Base-by-base conservation (phyloP, 2,888 invertebrate genomes). In the Geotrupes spiniger region DNA sequence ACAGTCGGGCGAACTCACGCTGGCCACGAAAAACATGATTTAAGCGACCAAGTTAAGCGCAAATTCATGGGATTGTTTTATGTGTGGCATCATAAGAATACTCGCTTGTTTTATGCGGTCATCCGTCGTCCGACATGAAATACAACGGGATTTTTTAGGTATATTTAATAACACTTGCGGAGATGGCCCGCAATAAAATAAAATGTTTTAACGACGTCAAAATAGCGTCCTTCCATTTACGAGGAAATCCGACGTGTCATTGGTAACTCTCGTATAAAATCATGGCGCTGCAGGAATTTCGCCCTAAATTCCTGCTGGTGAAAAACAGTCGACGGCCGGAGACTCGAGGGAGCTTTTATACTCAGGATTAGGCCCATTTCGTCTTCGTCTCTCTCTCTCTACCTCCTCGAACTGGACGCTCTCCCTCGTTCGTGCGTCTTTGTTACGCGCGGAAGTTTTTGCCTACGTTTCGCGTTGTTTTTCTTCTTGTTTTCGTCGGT, bases 181-280 rank as follows among this genome's bases (percentile, higher is more conserved):
- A 40, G 51, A 51, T 41, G 46, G 46, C 21, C 46, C 39, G 39
- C 54, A 57, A 62, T 60, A 61, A 61, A 63, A 55, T 52, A 60
- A 63, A 62, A 61, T 63, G 54, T 62, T 63, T 63, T 63, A 63
- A 65, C 60, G 62, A 61, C 57, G 59, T 57, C 56, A 57, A 62
- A 63, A 63, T 63, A 61, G 63, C 63, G 62, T 61, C 59, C 61
- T 52, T 48, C 52, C 59, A 57, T 64, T 63, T 63, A 63, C 61
- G 60, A 55, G 52, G 37, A 52, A 52, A 57, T 54, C 56, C 59
- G 49, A 52, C 54, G 48, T 63, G 62, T 62, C 62, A 63, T 64
- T 65, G 63, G 64, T 59, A 62, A 60, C 43, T 54, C 56, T 53
- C 56, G 56, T 56, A 54, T 54, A 56, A 56, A 56, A 58, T 58